Base-by-base conservation (phyloP, 1,140 invertebrate species). In the Zaprionus capensis region DNA sequence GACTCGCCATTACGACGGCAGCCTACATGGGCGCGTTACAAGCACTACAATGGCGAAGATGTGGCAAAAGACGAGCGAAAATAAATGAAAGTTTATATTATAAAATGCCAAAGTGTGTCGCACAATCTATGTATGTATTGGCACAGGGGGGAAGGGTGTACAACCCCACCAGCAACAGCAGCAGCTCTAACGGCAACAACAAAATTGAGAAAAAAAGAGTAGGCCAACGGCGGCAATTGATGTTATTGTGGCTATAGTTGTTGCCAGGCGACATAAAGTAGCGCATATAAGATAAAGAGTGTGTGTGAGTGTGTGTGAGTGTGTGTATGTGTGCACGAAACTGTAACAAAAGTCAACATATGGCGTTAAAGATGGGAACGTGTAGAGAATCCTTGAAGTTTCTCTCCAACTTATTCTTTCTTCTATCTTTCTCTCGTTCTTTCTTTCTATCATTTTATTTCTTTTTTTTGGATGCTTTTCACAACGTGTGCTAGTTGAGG, bases 321-420 rank as follows among this genome's bases (percentile, higher is more conserved):
- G 64, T 55, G 24, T 64, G 55, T 71, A 41, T 49, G 51, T n/a
- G 57, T 61, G 55, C 34, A 63, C 65, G 71, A 80, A 76, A 83
- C 68, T 81, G 83, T 76, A 61, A 68, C 76, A 79, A 82, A 85
- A 91, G 90, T 80, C 83, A 91, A 91, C 88, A 91, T 88, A 88
- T 91, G 88, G 88, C 88, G 88, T 91, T 91, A 91, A 91, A 91
- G 88, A 91, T 88, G 88, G 66, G 82, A 91, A 91, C 88, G 88
- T 91, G 88, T 82, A 70, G 58, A 76, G 88, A 91, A 91, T 91
- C 65, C 79, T 88, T 80, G 69, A 88, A 82, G 69, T 79, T 72
- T 49, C 12, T 17, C 49, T 31, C 31, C 17, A 28, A 64, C 31
- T 36, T 77, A 69, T 77, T 53, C 58, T 17, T 51, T 36, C 41